Conservation (phyloP, 2,797 vertebrate species). For the Muscicapa striata region DNA sequence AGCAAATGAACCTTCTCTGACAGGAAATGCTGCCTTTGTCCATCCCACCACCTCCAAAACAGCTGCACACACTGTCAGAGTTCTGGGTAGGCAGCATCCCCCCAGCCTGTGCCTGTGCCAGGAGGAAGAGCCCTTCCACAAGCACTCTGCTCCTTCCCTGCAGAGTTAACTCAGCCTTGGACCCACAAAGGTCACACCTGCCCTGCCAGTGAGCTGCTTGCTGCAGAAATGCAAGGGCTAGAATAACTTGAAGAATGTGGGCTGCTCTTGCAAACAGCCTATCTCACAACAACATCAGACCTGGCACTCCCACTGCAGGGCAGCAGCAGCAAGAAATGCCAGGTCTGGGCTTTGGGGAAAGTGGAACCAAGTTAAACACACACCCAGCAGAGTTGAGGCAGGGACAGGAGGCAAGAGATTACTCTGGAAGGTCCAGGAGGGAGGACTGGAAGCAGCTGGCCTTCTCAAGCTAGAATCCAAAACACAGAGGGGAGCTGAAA, state of each 20-base stretch:
- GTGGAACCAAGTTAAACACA: not conserved
- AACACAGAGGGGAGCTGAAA: not conserved
- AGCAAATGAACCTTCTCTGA: not conserved
- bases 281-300: not conserved
- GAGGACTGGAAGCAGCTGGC: not conserved
- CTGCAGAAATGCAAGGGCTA: not conserved
- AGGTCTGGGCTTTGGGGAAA: not conserved
- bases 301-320: not conserved
- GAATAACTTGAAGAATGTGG: not conserved
- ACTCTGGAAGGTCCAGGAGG: not conserved
- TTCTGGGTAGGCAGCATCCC: not conserved
- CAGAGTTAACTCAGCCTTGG: not conserved
- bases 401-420: not conserved
- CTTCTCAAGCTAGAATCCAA: not conserved
- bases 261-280: not conserved
- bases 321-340: not conserved
- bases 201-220: not conserved
- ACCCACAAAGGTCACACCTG: not conserved
- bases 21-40: slow-evolving; percentile 1
- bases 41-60: not conserved
- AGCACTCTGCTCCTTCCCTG: not conserved
- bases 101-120: not conserved
- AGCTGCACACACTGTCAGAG: not conserved
- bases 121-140: not conserved
- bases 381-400: not conserved